A percentile compares a stretch with the other conserved stretches of the same genome.
Evolutionary conservation across 35 echinoderm and acorn worm genomes (phyloP).

Genomic region (Ophiothrix spiculata): DNA sequence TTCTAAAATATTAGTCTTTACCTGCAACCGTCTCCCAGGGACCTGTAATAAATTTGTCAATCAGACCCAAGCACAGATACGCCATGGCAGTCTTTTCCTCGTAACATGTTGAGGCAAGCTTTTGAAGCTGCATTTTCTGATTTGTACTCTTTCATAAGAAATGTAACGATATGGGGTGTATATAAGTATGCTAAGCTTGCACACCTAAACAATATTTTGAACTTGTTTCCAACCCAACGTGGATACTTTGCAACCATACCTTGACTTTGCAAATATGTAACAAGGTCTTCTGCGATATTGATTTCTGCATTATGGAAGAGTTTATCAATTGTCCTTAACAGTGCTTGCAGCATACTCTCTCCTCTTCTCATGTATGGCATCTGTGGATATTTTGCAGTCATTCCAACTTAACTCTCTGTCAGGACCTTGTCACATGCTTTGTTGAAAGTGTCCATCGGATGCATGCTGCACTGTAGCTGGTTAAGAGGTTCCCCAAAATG

Average conservation of each 20-base stretch:
- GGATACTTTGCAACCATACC: background rate
- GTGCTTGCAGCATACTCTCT: background rate
- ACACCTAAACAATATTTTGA: background rate
- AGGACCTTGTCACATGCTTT: slow-evolving; percentile 1
- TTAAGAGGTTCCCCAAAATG: background rate
- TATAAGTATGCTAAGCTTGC: background rate
- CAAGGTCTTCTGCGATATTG: too few relatives aligned
- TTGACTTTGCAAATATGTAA: too few relatives aligned
- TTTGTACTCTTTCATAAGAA: background rate
- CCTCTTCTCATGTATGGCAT: background rate
- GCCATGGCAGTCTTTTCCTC: background rate
- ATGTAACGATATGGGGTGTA: background rate
- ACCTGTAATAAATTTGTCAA: background rate
- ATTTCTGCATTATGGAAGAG: background rate
- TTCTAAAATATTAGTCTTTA: background rate
- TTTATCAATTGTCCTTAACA: background rate
- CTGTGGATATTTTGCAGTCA: too few relatives aligned
- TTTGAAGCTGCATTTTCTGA: background rate
- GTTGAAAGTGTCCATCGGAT: background rate
- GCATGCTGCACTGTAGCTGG: background rate
- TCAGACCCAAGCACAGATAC: background rate
- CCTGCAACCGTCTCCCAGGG: background rate
- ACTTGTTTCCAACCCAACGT: background rate
- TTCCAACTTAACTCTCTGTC: too few relatives aligned
- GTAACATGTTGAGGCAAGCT: background rate